Evolutionary conservation across 2,113 vertebrate species (phyloP), one percentile per base, ranked within the genome.

Genomic region (Sapayoa aenigma): DNA sequence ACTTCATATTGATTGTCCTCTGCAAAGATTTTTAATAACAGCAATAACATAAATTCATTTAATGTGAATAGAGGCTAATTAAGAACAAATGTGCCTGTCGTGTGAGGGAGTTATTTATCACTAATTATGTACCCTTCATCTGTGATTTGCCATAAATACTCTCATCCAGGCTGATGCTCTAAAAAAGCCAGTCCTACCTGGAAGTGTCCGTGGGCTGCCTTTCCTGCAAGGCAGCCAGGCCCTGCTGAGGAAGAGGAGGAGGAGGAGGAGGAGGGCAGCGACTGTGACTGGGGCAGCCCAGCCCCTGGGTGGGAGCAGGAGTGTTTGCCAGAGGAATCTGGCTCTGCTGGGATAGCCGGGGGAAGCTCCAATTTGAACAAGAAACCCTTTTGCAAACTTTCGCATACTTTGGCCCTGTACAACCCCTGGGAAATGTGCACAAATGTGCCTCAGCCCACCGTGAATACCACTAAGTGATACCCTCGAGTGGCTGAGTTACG

Each of bases 1-100:
- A 78, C 69, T 90, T 87, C 14, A 9, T 87, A 82, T 56, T 78
- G 90, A 87, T 94, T 87, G 81, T 79, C 84, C 77, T 96, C 83
- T 81, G 78, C 65, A 91, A 90, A 86, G 92, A 91, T 87, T 96
- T 95, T 93, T 95, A 95, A 84, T 91, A 94, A 91, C 77, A 65
- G 44, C 59, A 58, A 31, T 73, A 68, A 81, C 19, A 25, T 94
- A 82, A 93, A 91, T 95, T 93, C 87, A 56, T 37, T 84, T 83
- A 58, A 89, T 81, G 65, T 63, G 78, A 88, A 81, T 58, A 73
- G 63, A 52, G 80, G 69, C 95, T 94, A 95, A 96, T 97, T 80
- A 90, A 93, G 85, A 95, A 83, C 84, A 90, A 96, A 90, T 66
- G 79, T 56, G 73, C 68, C 65, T 52, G 65, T 84, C 28, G 1